A percentile compares a stretch with the other conserved stretches of the same genome.
These are phyloP conservation scores for Blennius ocellaris DNA, from an alignment of 2,113 vertebrate genomes.

Conservation along the genomic window DNA sequence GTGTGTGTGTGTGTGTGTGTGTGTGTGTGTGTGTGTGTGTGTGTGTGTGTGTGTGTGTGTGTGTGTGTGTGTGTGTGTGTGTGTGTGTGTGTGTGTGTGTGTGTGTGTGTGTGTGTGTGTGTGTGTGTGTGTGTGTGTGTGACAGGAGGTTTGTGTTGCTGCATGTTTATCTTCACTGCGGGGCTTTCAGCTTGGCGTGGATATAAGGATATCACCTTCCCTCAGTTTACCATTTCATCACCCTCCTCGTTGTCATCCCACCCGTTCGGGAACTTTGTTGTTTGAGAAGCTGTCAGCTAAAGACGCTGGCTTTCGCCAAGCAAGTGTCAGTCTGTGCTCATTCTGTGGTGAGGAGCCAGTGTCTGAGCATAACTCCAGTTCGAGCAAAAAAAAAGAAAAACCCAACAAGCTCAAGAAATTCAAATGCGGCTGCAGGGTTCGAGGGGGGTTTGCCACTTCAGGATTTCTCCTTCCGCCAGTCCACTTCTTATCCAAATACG, in stretches of 20 bases:
- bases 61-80: not conserved
- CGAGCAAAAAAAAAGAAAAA: constrained; percentile 77
- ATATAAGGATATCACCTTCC: constrained; percentile 34
- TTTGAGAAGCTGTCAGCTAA: constrained; percentile 66
- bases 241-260: constrained; percentile 16
- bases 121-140: not conserved
- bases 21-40: constrained; percentile 3
- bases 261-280: constrained; percentile 45
- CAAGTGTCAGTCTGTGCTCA: constrained; percentile 47
- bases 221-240: constrained; percentile 24
- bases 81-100: too few species aligned
- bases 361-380: constrained; percentile 58
- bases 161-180: constrained; percentile 24
- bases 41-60: constrained; percentile 9
- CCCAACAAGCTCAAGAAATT: constrained; percentile 75
- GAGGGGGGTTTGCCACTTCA: constrained; percentile 31
- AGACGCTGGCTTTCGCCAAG: constrained; percentile 44
- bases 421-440: constrained; percentile 62
- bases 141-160: constrained; percentile 26
- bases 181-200: constrained; percentile 19
- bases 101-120: constrained; percentile 11
- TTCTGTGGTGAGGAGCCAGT: not conserved
- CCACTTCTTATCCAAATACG: constrained; percentile 61
- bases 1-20: constrained; percentile 8
- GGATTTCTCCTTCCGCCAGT: constrained; percentile 35